Conservation (phyloP, 1,140 invertebrate species). For the Lamellibrachia luymesi region DNA sequence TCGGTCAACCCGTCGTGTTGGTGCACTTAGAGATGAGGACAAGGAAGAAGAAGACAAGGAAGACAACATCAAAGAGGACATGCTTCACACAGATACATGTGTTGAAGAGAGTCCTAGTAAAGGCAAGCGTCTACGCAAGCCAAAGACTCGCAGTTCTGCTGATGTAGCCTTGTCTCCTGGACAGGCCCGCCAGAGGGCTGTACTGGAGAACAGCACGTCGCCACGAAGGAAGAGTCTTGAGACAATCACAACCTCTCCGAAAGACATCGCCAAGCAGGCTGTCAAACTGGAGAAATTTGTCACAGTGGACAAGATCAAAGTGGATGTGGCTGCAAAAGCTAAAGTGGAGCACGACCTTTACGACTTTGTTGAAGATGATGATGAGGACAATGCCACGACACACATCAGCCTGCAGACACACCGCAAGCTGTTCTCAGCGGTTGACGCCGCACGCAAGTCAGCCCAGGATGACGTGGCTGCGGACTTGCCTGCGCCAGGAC, state of each 20-base stretch:
- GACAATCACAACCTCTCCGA: background rate
- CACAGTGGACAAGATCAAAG: background rate
- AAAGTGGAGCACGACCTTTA: background rate
- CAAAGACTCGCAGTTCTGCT: background rate
- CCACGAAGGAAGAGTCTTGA: slow-evolving; percentile 8
- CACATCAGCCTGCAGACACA: background rate
- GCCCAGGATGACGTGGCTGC: background rate
- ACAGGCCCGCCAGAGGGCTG: background rate
- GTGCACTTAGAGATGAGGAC: background rate
- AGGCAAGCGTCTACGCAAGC: slow-evolving; percentile 5
- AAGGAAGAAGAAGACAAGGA: slow-evolving; percentile 10
- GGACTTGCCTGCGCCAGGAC: background rate
- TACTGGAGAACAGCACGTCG: background rate
- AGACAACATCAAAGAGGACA: slow-evolving; percentile 19
- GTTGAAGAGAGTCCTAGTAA: slow-evolving; percentile 23
- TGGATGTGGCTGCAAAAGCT: background rate
- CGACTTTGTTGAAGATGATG: background rate
- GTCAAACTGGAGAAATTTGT: background rate
- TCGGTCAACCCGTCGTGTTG: background rate
- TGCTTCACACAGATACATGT: slow-evolving; percentile 26
- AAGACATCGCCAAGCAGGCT: background rate
- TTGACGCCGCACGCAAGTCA: background rate
- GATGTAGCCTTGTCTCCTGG: background rate
- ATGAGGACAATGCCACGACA: background rate
- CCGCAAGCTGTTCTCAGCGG: background rate